Conservation (phyloP, 1,140 invertebrate genomes). For the Bombus consobrinus region DNA sequence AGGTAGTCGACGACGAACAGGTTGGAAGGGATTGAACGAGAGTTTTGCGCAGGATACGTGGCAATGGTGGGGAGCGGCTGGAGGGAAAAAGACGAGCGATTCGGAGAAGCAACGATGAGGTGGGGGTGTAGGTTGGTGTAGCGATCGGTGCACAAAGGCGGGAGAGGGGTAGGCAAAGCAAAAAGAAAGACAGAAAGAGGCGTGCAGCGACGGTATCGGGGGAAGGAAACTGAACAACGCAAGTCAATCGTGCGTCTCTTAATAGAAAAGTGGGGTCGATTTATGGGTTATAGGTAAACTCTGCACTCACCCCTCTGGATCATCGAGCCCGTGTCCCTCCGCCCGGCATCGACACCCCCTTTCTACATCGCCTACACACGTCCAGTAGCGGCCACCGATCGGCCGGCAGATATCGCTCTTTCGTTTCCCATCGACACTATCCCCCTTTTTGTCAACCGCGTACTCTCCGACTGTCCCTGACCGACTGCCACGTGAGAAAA, state of each 20-base stretch:
- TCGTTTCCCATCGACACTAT: conserved; percentile 68
- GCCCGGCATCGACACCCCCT: conserved; percentile 41
- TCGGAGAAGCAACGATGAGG: conserved; percentile 30
- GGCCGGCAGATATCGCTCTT: conserved; percentile 75
- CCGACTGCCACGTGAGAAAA: conserved; percentile 68
- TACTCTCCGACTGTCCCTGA: conserved; percentile 66
- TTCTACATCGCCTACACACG: conserved; percentile 44
- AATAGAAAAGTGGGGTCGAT: conserved; percentile 82
- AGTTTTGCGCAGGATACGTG: conserved; percentile 62
- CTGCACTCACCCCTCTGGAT: conserved; percentile 63
- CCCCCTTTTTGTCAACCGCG: conserved; percentile 53
- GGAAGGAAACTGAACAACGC: conserved; percentile 78
- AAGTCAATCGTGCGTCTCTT: conserved; percentile 82
- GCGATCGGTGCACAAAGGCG: conserved; percentile 31
- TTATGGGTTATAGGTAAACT: conserved; percentile 82
- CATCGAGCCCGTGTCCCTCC: conserved; percentile 51
- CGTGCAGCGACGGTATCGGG: conserved; percentile 58
- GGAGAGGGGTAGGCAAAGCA: conserved; percentile 43
- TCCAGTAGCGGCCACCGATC: conserved; percentile 57
- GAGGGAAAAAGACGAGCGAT: conserved; percentile 49
- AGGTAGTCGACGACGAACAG: conserved; percentile 57
- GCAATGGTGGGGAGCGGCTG: conserved; percentile 44
- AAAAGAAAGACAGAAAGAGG: conserved; percentile 30
- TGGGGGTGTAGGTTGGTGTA: conserved; percentile 30
- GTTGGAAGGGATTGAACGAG: conserved; percentile 66